Evolutionary conservation across 2,113 vertebrate species (phyloP), one percentile per base, ranked within the genome.

Genomic region (Corythoichthys haematopterus): DNA sequence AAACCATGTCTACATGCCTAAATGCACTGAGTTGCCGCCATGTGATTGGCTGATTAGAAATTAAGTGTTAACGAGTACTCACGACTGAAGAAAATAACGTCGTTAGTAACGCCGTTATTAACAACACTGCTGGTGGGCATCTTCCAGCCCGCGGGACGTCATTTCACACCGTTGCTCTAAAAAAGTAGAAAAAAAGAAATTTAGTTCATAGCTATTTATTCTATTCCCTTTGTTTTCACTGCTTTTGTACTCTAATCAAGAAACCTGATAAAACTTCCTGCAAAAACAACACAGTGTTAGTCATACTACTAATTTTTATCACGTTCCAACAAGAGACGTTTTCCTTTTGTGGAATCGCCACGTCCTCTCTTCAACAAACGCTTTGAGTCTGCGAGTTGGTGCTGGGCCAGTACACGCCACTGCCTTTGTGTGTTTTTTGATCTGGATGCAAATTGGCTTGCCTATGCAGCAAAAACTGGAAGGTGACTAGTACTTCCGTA

Each of bases 191-290:
- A 56, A 6, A 13, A 4, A 35, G 11, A 66, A 71, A 69, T 59
- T 33, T 43, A 66, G 75, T 76, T 76, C 73, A 55, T 33, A 75
- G 59, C 84, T 84, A 84, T 80, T 77, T 8, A 4, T 75, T 52
- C 61, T 56, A 69, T 79, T 11, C 3, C 35, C 69, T 76, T 69
- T 62, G 33, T 77, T 62, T 65, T 43, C 38, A 50, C 62, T 57
- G 68, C 51, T 64, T 56, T 66, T 38, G 38, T 0, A 28, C 70
- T 84, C 75, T 78, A 74, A 84, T 85, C 82, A 76, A 69, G 38
- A 65, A 64, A 70, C 72, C 71, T 74, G 74, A 72, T 66, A 52
- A 36, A 80, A 72, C 35, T 57, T 82, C 15, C 50, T 28, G 20
- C 40, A 65, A 51, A 72, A 61, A 47, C 28, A 45, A 8, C 38